Evolutionary conservation across 2,113 vertebrate genomes (phyloP).

Genomic region (Cygnus buccinator): DNA sequence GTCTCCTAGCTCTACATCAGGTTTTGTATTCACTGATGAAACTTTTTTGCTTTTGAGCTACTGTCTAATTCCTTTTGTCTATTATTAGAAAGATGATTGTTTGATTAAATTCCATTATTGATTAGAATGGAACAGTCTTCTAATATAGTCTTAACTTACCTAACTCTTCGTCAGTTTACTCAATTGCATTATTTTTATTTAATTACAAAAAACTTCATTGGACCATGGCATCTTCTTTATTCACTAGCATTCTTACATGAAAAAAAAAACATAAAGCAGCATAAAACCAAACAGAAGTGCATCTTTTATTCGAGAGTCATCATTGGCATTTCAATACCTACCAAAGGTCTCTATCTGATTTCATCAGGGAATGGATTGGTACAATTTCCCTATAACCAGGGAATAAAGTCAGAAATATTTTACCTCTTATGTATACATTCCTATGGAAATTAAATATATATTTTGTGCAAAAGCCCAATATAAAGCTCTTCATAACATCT

Average conservation of each 20-base stretch:
- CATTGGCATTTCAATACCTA: neutral
- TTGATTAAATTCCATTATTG: constrained; percentile 16
- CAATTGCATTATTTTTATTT: neutral
- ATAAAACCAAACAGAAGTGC: neutral
- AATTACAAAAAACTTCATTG: neutral
- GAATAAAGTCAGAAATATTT: constrained; percentile 8
- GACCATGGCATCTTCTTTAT: neutral
- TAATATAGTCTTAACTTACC: neutral
- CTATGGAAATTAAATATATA: neutral
- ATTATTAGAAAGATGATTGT: neutral
- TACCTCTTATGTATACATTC: neutral
- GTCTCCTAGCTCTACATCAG: neutral
- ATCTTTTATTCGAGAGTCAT: neutral
- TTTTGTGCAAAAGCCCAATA: neutral
- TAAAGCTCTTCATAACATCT: neutral
- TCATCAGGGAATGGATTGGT: neutral
- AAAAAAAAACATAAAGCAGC: neutral
- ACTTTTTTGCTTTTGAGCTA: neutral
- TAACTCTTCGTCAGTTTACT: neutral
- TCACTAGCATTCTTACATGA: neutral
- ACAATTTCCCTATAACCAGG: neutral
- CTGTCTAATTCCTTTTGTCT: neutral
- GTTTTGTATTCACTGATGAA: neutral
- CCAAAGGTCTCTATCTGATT: neutral
- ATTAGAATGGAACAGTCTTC: neutral